Evolutionary conservation across 1,140 invertebrate species (phyloP), one percentile per base, ranked within the genome.

Genomic region (Homalodisca vitripennis): DNA sequence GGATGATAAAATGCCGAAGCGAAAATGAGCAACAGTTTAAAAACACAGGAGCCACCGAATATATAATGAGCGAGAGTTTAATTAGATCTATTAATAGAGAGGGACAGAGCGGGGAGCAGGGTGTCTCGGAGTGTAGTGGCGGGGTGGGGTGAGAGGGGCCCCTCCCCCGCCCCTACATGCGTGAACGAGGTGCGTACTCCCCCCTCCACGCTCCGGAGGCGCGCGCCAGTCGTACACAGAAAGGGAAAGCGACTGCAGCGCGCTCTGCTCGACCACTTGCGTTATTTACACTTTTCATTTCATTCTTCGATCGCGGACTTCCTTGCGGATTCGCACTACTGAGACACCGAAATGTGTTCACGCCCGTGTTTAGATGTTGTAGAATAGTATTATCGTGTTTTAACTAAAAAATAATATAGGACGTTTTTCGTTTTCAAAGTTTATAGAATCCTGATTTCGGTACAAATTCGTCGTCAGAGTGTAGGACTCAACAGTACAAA

Each of bases 261-360:
- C 68, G 62, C 29, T 17, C 53, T 62, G 1, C 24, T 32, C 51
- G 55, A 41, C 41, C 29, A 26, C 53, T 62, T 41, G 34, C 34
- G 20, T 64, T 60, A 63, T 24, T 48, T 67, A 31, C 47, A 51
- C 27, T 47, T 67, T 67, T 67, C 47, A 48, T 67, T 67, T 29
- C 27, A 32, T 30, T 67, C 47, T 67, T 26, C 27, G 29, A 53
- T 48, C 47, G 27, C 48, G 32, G 31, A 32, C n/a, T n/a, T 29
- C 34, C 34, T 20, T n/a, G 64, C n/a, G n/a, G n/a, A n/a, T n/a
- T n/a, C n/a, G n/a, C n/a, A n/a, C n/a, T 63, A 71, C 72, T 73
- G 72, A 73, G 72, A 62, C 72, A 70, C 72, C 72, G 62, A 62
- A 64, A 73, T 73, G 72, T 73, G 72, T 73, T 73, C 72, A 73